Conservation (phyloP, 1,140 invertebrate genomes). For the Cotesia vestalis region DNA sequence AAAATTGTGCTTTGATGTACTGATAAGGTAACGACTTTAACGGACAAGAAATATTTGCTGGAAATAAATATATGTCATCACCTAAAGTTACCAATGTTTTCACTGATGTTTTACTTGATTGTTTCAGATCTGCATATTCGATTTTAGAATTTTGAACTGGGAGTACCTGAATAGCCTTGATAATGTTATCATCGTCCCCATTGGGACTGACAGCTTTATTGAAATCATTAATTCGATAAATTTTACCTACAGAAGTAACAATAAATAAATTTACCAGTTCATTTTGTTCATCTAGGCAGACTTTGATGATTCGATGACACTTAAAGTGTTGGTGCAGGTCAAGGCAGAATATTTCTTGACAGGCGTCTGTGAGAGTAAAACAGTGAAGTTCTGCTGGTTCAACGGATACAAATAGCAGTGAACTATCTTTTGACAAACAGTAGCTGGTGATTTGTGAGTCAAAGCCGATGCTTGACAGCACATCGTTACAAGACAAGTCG, state of each 20-base stretch:
- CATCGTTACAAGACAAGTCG: conserved; percentile 50
- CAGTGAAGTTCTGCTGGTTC: conserved; percentile 48
- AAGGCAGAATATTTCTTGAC: conserved; percentile 47
- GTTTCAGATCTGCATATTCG: not conserved
- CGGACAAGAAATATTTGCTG: conserved; percentile 34
- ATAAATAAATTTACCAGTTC: conserved; percentile 39
- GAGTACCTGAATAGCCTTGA: conserved; percentile 19
- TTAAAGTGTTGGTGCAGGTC: conserved; percentile 37
- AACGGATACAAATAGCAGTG: conserved; percentile 49
- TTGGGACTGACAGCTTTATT: not conserved
- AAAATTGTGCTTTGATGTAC: conserved; percentile 50
- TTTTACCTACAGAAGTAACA: conserved; percentile 39
- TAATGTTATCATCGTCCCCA: conserved; percentile 26
- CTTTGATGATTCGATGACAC: conserved; percentile 34
- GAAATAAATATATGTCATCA: conserved; percentile 47
- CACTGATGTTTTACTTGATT: conserved; percentile 29
- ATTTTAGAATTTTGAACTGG: not conserved
- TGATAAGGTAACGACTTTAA: conserved; percentile 36
- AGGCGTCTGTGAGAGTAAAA: conserved; percentile 45
- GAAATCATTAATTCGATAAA: conserved; percentile 39
- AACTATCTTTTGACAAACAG: conserved; percentile 48
- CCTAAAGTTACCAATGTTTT: conserved; percentile 44
- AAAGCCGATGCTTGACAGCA: conserved; percentile 50
- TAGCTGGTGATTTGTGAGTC: conserved; percentile 47
- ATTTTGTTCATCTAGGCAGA: conserved; percentile 41